Conservation (phyloP, 2,888 invertebrate species). For the Harpalus rubripes region DNA sequence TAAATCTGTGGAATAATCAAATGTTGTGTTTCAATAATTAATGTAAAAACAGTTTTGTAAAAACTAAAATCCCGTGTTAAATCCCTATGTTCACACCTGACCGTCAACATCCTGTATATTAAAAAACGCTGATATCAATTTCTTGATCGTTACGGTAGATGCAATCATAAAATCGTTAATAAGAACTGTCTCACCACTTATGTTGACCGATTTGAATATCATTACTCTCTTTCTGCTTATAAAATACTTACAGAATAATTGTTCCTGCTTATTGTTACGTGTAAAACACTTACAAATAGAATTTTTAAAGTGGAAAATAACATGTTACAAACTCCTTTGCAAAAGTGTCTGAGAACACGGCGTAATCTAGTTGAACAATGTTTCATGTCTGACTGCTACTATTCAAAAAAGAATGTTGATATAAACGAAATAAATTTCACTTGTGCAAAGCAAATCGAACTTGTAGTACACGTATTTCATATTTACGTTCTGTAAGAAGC, state of each 20-base stretch:
- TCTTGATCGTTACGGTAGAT: too few relatives aligned
- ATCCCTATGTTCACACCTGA: too few relatives aligned
- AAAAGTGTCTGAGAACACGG: neutral
- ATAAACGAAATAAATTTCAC: constrained; percentile 37
- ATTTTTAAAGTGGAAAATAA: neutral
- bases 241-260: neutral
- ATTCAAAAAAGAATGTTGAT: constrained; percentile 35
- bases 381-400: neutral
- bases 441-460: constrained; percentile 31
- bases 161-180: too few relatives aligned
- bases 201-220: too few relatives aligned
- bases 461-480: constrained; percentile 22
- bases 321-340: neutral
- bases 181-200: too few relatives aligned
- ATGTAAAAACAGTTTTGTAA: too few relatives aligned
- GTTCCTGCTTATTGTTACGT: neutral
- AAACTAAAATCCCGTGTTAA: too few relatives aligned
- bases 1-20: too few relatives aligned
- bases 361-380: constrained; percentile 6
- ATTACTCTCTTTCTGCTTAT: too few relatives aligned
- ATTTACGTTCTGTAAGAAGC: constrained; percentile 21
- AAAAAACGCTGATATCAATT: too few relatives aligned
- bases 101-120: too few relatives aligned
- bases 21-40: too few relatives aligned
- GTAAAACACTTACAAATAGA: neutral